Evolutionary conservation across 2,113 vertebrate species (phyloP).

Genomic region (Phyllostomus discolor): DNA sequence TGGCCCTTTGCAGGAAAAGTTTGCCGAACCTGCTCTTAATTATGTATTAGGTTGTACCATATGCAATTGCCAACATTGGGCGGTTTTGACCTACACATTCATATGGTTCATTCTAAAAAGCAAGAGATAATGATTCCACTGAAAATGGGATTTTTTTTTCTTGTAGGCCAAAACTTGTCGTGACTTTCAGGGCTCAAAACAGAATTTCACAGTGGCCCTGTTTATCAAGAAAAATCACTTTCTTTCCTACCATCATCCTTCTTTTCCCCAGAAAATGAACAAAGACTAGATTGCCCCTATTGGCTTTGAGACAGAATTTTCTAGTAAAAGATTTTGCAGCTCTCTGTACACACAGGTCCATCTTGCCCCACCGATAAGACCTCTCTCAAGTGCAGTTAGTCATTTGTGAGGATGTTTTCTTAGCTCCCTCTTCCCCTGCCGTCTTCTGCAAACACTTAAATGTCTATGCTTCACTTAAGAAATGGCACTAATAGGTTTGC

Average conservation of each 20-base stretch:
- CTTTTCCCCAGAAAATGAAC: neutral
- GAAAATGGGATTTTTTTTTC: neutral
- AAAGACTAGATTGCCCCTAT: neutral
- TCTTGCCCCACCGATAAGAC: neutral
- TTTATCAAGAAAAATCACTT: constrained; percentile 14
- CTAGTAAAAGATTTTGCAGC: neutral
- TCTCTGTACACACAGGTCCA: neutral
- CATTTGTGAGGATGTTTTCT: neutral
- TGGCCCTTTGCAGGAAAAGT: neutral
- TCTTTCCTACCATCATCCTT: neutral
- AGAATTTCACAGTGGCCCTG: neutral
- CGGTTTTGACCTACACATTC: neutral
- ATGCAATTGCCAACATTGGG: neutral
- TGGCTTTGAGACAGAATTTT: neutral
- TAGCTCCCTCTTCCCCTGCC: neutral
- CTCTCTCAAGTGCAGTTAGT: neutral
- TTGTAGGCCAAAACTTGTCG: neutral
- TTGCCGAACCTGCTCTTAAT: neutral
- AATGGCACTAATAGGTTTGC: neutral
- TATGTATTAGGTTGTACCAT: neutral
- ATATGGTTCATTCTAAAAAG: neutral
- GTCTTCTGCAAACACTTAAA: neutral
- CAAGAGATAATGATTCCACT: neutral
- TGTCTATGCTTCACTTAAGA: neutral
- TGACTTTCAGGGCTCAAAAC: neutral